These are phyloP conservation scores for Sparus aurata DNA, from an alignment of 2,797 vertebrate species.

Conservation along the genomic window DNA sequence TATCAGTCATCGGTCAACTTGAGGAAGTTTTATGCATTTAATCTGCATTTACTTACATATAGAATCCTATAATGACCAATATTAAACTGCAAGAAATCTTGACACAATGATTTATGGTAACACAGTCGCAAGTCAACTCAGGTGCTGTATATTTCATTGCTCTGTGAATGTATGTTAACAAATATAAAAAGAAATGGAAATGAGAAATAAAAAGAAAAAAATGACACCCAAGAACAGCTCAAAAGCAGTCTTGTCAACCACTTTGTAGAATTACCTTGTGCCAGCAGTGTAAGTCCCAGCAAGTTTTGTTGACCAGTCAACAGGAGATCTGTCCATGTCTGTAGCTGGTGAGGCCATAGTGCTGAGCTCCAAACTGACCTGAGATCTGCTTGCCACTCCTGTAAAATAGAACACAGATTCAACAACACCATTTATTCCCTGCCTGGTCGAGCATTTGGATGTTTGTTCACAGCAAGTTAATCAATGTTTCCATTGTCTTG, in stretches of 20 bases:
- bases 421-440: background rate
- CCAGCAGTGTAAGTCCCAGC: conserved; percentile 51
- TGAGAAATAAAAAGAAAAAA: background rate
- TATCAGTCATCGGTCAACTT: background rate
- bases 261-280: conserved; percentile 62
- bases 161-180: conserved; percentile 25
- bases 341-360: conserved; percentile 51
- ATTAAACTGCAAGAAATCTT: conserved; percentile 17
- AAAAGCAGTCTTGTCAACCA: background rate
- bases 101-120: background rate
- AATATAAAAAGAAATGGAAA: background rate
- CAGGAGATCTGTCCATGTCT: conserved; percentile 55
- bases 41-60: conserved; percentile 6
- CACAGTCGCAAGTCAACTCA: background rate
- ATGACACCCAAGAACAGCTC: background rate
- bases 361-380: conserved; percentile 80
- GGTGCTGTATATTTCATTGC: conserved; percentile 8
- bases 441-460: background rate
- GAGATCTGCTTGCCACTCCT: conserved; percentile 75
- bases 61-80: background rate
- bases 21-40: conserved; percentile 11
- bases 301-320: conserved; percentile 67
- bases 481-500: background rate
- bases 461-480: background rate
- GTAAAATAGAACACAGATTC: conserved; percentile 37